These are phyloP conservation scores for Numenius phaeopus DNA, from an alignment of 2,797 vertebrate species.

Conservation along the genomic window DNA sequence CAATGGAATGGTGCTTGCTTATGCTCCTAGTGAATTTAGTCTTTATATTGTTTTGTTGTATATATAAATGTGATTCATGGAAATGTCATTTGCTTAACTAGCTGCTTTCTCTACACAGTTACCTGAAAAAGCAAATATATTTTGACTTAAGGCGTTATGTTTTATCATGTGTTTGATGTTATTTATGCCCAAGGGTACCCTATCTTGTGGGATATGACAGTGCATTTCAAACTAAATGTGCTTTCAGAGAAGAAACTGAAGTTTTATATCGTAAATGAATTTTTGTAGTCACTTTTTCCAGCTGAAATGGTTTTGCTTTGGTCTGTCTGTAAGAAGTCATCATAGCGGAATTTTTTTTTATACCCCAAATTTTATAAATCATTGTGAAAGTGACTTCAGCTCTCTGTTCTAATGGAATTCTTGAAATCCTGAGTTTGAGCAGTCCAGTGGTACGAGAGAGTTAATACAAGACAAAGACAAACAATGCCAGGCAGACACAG, in stretches of 20 bases:
- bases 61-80: constrained; percentile 36
- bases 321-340: background rate
- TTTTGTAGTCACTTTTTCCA: constrained; percentile 11
- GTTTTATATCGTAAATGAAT: constrained; percentile 41
- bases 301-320: background rate
- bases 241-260: constrained; percentile 41
- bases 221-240: constrained; percentile 55
- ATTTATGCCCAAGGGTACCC: constrained; percentile 47
- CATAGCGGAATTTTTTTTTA: background rate
- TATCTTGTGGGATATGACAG: constrained; percentile 42
- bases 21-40: constrained; percentile 12
- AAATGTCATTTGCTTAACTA: constrained; percentile 62
- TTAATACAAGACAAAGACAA: background rate
- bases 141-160: constrained; percentile 25
- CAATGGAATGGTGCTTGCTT: background rate
- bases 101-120: background rate
- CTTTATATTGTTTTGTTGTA: constrained; percentile 27
- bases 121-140: constrained; percentile 31
- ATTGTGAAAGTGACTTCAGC: background rate
- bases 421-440: constrained; percentile 3
- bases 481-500: background rate
- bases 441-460: background rate
- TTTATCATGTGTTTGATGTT: constrained; percentile 64
- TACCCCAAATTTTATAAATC: constrained; percentile 9
- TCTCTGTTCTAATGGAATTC: background rate